These are phyloP conservation scores for Pionites leucogaster DNA, from an alignment of 2,113 vertebrate genomes.

Conservation along the genomic window DNA sequence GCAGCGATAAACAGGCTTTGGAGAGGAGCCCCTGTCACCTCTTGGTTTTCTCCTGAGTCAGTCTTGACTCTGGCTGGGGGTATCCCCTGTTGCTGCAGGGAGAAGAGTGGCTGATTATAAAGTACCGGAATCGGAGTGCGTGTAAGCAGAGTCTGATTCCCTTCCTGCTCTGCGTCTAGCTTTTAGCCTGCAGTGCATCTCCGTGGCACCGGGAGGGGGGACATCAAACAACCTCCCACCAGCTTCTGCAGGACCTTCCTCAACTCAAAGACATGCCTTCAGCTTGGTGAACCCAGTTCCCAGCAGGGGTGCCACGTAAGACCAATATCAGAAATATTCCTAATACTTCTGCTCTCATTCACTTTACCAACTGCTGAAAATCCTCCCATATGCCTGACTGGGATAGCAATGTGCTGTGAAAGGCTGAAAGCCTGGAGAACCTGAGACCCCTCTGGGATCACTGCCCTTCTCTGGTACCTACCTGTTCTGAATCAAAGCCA, in stretches of 20 bases:
- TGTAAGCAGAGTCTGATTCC: not conserved
- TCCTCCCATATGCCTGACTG: not conserved
- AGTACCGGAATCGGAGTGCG: fast-evolving
- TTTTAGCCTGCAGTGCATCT: not conserved
- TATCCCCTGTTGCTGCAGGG: not conserved
- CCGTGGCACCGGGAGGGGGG: fast-evolving
- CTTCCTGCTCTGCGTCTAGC: not conserved
- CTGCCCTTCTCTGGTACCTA: not conserved
- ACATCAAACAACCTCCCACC: not conserved
- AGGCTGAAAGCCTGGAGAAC: not conserved
- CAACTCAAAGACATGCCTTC: not conserved
- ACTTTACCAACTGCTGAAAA: not conserved
- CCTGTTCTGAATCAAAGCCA: not conserved
- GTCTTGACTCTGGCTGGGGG: not conserved
- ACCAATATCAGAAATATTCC: not conserved
- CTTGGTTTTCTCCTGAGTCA: not conserved
- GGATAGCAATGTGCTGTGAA: not conserved
- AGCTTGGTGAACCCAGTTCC: not conserved
- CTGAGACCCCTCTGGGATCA: not conserved
- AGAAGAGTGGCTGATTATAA: not conserved
- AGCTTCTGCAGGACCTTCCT: not conserved
- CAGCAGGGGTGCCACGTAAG: not conserved
- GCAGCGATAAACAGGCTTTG: not conserved
- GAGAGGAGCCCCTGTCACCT: not conserved
- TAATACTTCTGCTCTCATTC: not conserved